These are phyloP conservation scores for Phragmatobia fuliginosa DNA, from an alignment of 2,888 invertebrate species.

Conservation along the genomic window DNA sequence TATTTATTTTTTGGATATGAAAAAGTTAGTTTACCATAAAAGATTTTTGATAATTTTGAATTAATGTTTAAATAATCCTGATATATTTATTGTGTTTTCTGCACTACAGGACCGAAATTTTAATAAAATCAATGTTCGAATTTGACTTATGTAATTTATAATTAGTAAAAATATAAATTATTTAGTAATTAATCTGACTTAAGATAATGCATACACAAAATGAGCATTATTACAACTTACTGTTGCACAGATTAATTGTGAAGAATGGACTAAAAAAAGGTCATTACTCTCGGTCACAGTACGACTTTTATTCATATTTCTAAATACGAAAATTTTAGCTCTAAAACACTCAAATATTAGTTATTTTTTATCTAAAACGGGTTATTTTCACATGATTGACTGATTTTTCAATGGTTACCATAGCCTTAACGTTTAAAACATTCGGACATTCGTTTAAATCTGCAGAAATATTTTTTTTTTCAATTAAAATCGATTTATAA, in stretches of 20 bases:
- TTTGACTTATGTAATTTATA: neutral
- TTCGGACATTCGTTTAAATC: no score
- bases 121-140: neutral
- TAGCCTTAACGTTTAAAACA: neutral
- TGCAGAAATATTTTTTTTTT: no score
- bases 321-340: neutral
- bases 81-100: no score
- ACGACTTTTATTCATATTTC: conserved; percentile 3
- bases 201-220: neutral
- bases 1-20: no score
- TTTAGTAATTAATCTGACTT: neutral
- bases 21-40: no score
- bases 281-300: neutral
- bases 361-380: neutral
- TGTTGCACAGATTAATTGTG: neutral
- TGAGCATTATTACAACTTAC: neutral
- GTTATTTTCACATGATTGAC: neutral
- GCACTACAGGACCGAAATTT: no score
- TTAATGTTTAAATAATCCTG: no score
- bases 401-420: neutral
- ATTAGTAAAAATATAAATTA: neutral
- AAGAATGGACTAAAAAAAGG: neutral
- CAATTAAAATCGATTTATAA: neutral
- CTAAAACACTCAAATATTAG: neutral
- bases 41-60: no score